Evolutionary conservation across 2,113 vertebrate genomes (phyloP).

Genomic region (Pomatostomus ruficeps): DNA sequence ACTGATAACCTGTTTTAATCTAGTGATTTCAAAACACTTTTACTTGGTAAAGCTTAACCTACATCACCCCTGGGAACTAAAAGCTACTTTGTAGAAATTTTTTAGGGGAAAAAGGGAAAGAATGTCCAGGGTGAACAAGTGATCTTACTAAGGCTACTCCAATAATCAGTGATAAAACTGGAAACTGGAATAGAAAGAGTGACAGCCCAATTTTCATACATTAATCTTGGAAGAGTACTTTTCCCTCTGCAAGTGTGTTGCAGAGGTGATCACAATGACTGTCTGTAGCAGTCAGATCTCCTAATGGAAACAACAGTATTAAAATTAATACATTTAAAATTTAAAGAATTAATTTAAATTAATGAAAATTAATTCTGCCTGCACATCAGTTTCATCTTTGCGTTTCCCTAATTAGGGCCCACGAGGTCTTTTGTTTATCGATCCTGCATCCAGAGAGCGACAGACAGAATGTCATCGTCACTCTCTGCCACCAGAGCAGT

Average conservation of each 20-base stretch:
- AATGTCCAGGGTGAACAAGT: neutral
- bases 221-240: neutral
- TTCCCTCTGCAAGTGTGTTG: neutral
- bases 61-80: neutral
- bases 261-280: neutral
- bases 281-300: neutral
- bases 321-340: neutral
- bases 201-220: neutral
- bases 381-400: neutral
- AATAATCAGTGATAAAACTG: neutral
- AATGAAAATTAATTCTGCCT: neutral
- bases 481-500: neutral
- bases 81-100: neutral
- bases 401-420: neutral
- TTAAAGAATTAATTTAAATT: neutral
- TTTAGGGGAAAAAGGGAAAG: neutral
- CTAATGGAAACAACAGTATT: neutral
- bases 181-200: neutral
- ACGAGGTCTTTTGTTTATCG: neutral
- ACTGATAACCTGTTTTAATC: neutral
- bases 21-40: neutral
- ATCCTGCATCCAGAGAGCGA: neutral
- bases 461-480: neutral
- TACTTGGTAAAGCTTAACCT: neutral
- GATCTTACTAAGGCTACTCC: neutral